Conservation (phyloP, 2,888 invertebrate genomes). For the Drosophila cognata region DNA sequence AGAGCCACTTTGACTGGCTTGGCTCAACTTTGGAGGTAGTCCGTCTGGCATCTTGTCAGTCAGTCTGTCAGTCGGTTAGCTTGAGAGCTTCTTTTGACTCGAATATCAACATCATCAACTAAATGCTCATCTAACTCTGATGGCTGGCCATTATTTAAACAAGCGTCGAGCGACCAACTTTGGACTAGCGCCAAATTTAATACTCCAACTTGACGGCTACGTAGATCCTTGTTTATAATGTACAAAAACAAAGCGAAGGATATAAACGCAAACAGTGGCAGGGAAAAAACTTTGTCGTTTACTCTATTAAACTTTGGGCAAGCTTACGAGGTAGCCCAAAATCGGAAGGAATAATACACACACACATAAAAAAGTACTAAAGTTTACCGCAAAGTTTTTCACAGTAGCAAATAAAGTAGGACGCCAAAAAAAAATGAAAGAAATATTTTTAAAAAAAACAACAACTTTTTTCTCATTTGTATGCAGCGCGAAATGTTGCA, state of each 20-base stretch:
- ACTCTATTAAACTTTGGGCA: slow-evolving; percentile 82
- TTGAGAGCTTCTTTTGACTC: slow-evolving; percentile 10
- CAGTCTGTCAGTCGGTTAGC: background rate
- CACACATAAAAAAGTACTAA: slow-evolving; percentile 14
- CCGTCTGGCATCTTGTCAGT: background rate
- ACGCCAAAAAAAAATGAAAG: slow-evolving; percentile 34
- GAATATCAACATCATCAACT: slow-evolving; percentile 68
- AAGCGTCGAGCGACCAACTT: slow-evolving; percentile 68
- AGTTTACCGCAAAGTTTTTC: slow-evolving; percentile 72
- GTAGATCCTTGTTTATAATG: slow-evolving; percentile 66
- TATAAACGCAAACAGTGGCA: slow-evolving; percentile 16
- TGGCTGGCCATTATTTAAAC: slow-evolving; percentile 76
- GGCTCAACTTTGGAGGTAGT: background rate
- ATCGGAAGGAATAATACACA: slow-evolving; percentile 78
- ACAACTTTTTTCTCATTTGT: slow-evolving; percentile 83
- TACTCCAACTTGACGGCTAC: slow-evolving; percentile 67
- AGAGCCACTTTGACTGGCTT: slow-evolving; percentile 14
- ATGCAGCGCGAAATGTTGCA: slow-evolving; percentile 81
- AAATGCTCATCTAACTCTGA: slow-evolving; percentile 77
- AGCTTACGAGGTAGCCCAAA: slow-evolving; percentile 81
- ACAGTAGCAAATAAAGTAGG: slow-evolving; percentile 33
- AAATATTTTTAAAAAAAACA: slow-evolving; percentile 17
- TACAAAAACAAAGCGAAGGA: slow-evolving; percentile 23
- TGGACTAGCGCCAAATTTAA: slow-evolving; percentile 67
- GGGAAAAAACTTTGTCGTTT: slow-evolving; percentile 78